Base-by-base conservation (phyloP, 2,888 invertebrate species). In the Chironomus riparius region DNA sequence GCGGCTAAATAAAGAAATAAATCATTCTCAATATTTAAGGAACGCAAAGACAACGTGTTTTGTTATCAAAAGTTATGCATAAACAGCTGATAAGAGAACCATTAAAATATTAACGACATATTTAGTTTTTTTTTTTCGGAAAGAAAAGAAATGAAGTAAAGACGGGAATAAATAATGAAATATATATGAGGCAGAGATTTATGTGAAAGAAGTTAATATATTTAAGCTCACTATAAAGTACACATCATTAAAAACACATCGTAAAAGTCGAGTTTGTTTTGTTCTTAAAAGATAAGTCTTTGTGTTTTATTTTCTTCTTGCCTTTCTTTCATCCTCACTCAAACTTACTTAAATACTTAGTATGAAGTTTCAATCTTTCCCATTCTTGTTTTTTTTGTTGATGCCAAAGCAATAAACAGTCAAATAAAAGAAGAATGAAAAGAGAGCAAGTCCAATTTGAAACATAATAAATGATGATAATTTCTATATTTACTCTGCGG, bases 191-290 rank as follows among this genome's bases (percentile, higher is more conserved):
- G 50, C 15, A 50, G 50, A 50, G 50, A 50, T 50, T 50, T 50
- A 50, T 50, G 50, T 50, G 50, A 50, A 47, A 21, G 47, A 47
- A 70, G 47, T 18, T 15, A 70, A 47, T 13, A 70, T 18, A 72
- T 24, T 72, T 61, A 56, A 72, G 61, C 61, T 72, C 38, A 61
- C 56, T 47, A 48, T 70, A 50, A 70, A 70, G 70, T 50, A 50
- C 70, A 70, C 72, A 61, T 72, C 72, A 72, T 72, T 72, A 72
- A 72, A 62, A 72, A 72, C 72, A 72, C 72, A 38, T 72, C 72
- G 72, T 72, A 72, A 72, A 72, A 72, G 72, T 72, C 61, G 24
- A 38, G 50, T 50, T 50, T 50, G 50, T 50, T 50, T 50, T 50
- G 50, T 50, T 50, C 5, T 50, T 18, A 10, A 56, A 71, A 38